These are phyloP conservation scores for Chalcis sispes DNA, from an alignment of 2,888 invertebrate genomes.

Conservation along the genomic window DNA sequence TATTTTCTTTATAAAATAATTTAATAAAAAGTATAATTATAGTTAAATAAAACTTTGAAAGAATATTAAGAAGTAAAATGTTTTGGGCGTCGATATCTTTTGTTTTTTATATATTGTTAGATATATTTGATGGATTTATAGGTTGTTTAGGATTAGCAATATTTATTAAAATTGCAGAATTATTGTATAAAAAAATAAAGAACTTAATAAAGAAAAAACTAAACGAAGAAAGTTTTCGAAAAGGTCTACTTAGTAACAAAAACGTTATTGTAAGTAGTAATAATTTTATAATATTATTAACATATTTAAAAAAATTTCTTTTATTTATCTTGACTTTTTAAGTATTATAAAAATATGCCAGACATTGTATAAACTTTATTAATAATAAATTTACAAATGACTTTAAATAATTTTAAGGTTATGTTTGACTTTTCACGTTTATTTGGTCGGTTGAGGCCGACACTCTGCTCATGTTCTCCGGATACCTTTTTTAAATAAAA, in stretches of 20 bases:
- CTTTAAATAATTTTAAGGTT: constrained; percentile 35
- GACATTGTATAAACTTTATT: not conserved
- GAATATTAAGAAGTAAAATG: too few species aligned
- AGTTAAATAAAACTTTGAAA: too few species aligned
- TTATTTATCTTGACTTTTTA: not conserved
- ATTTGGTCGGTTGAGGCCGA: constrained; percentile 23
- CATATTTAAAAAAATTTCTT: not conserved
- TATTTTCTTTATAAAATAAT: too few species aligned
- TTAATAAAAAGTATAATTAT: too few species aligned
- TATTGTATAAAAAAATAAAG: constrained; percentile 5
- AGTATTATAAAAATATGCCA: not conserved
- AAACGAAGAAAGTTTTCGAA: constrained; percentile 3
- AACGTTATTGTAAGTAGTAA: constrained; percentile 50
- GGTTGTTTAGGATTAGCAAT: not conserved
- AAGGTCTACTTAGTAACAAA: constrained; percentile 40
- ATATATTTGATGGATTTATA: too few species aligned
- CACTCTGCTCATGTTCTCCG: constrained; percentile 49
- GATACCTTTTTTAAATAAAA: constrained; percentile 57
- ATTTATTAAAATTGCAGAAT: not conserved
- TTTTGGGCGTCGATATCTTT: too few species aligned
- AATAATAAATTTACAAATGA: not conserved
- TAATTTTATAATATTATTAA: not conserved
- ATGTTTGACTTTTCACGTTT: constrained; percentile 34
- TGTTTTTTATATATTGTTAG: too few species aligned
- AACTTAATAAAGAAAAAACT: constrained; percentile 1